phyloP scores from a whole-genome alignment of 2,113 vertebrate species.

The Lophochroa leadbeateri region DNA sequence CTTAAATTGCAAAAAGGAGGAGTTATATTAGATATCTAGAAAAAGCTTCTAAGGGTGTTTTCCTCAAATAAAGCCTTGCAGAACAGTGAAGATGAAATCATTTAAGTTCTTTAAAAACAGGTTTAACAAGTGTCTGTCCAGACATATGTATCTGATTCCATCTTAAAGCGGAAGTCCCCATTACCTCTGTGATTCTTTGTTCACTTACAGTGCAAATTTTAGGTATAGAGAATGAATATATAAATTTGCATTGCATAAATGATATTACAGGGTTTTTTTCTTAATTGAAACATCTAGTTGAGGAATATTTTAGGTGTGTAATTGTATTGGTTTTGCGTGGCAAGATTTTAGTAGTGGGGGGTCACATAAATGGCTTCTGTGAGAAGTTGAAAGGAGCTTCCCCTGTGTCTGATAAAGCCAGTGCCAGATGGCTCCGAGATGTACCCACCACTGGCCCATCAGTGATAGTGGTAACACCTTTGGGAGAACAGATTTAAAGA shows the following conservation, averaged over 20 bases:
- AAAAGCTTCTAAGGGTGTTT: not conserved
- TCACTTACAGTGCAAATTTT: not conserved
- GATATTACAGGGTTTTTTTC: not conserved
- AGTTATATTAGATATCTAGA: not conserved
- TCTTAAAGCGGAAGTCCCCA: not conserved
- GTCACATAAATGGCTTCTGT: not conserved
- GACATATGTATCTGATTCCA: not conserved
- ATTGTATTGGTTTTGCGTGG: not conserved
- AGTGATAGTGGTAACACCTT: not conserved
- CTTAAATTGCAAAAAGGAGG: not conserved
- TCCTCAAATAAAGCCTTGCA: not conserved
- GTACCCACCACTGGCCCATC: not conserved
- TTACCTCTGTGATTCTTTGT: not conserved
- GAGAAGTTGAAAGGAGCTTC: not conserved
- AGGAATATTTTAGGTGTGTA: not conserved
- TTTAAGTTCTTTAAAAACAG: not conserved
- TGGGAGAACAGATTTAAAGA: not conserved
- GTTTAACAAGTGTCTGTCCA: not conserved
- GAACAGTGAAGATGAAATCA: not conserved
- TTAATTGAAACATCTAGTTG: not conserved
- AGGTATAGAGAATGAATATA: not conserved
- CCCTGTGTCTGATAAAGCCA: not conserved
- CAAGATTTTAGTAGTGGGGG: not conserved
- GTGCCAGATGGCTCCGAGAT: not conserved
- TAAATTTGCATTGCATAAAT: not conserved